A percentile compares a stretch with the other conserved stretches of the same genome.
Conservation (phyloP, 1,140 invertebrate species). For the Phymastichus coffea region DNA sequence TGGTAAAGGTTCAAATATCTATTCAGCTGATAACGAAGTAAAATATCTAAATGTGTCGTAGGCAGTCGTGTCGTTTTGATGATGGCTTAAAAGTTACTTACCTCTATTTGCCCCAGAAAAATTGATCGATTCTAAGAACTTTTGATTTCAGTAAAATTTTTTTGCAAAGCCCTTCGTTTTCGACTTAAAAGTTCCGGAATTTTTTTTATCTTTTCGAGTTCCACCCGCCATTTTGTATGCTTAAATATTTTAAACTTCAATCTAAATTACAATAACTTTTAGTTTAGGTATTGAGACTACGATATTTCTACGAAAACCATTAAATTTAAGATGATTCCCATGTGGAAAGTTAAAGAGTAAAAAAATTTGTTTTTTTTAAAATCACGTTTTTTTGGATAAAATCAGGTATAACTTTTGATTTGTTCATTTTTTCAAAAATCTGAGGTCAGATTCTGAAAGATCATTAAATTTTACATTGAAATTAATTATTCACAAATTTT, state of each 20-base stretch:
- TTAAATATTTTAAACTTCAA: neutral
- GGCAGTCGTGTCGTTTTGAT: slow-evolving; percentile 26
- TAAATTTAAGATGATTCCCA: neutral
- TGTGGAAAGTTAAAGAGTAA: neutral
- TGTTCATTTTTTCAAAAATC: neutral
- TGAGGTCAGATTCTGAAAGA: neutral
- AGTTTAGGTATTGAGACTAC: neutral
- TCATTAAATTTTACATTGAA: neutral
- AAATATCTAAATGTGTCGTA: slow-evolving; percentile 23
- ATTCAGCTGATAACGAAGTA: slow-evolving; percentile 3
- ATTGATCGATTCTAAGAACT: neutral
- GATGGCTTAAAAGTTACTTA: slow-evolving; percentile 24
- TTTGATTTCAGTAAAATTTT: neutral
- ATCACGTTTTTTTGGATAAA: neutral
- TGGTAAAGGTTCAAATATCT: too few species aligned
- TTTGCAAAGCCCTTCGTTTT: neutral
- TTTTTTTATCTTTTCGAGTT: neutral
- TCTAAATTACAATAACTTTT: neutral
- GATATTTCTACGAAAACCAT: neutral
- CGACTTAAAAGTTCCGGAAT: neutral
- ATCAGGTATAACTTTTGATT: neutral
- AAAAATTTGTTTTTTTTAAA: neutral
- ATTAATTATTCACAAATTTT: neutral
- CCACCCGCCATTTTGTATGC: neutral
- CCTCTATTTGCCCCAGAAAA: slow-evolving; percentile 13